These are phyloP conservation scores for Myotis yumanensis DNA, from an alignment of 2,113 vertebrate genomes.

Conservation along the genomic window DNA sequence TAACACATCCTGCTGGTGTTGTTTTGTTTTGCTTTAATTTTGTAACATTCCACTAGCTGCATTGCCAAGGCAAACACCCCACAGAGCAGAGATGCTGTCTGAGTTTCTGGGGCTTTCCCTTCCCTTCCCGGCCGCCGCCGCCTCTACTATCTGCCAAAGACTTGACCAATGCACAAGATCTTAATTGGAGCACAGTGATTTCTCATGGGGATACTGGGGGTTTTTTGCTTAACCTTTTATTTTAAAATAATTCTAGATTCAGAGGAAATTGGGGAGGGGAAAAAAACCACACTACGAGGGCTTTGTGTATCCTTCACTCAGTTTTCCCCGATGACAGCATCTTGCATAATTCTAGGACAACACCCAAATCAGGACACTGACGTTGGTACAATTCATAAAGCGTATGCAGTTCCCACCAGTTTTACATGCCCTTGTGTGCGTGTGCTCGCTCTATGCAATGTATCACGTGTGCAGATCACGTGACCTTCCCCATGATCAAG, in stretches of 20 bases:
- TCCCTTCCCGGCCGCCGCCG: no score
- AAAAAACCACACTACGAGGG: not conserved
- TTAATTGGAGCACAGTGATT: not conserved
- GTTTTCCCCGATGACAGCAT: not conserved
- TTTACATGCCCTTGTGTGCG: rapidly evolving
- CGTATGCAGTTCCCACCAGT: not conserved
- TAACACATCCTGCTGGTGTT: not conserved
- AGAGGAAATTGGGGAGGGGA: not conserved
- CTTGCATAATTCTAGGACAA: not conserved
- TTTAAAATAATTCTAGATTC: not conserved
- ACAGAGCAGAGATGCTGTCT: not conserved
- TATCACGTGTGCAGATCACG: not conserved
- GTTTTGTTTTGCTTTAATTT: not conserved
- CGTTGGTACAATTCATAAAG: not conserved
- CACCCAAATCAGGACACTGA: no score
- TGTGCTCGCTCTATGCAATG: no score
- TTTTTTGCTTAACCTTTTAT: not conserved
- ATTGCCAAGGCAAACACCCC: not conserved
- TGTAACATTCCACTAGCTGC: not conserved
- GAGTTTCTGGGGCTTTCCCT: not conserved
- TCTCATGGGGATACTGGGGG: not conserved
- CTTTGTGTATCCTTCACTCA: not conserved
- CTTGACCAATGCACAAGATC: not conserved
- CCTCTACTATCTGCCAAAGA: not conserved
- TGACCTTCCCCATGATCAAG: not conserved